These are phyloP conservation scores for Sparus aurata DNA, from an alignment of 2,797 vertebrate species.

Conservation along the genomic window DNA sequence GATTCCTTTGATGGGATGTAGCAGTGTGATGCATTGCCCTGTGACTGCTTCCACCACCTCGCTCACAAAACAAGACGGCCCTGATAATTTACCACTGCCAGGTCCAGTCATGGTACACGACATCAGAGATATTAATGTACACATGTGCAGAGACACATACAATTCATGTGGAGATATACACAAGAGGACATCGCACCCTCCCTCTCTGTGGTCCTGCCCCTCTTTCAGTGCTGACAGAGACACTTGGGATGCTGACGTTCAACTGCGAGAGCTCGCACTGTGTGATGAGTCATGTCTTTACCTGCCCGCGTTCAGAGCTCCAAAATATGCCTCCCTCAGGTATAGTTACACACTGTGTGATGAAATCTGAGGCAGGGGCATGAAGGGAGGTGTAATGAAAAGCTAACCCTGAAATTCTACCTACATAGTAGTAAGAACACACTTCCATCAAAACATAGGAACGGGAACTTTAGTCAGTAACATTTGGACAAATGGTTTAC, in stretches of 20 bases:
- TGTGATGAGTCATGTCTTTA: conserved; percentile 49
- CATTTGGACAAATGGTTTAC: background rate
- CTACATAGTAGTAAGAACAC: background rate
- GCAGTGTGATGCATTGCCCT: conserved; percentile 8
- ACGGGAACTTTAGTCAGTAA: background rate
- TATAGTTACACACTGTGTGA: conserved; percentile 21
- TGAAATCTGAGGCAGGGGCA: conserved; percentile 20
- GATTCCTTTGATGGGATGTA: background rate
- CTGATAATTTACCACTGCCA: conserved; percentile 13
- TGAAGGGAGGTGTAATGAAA: conserved; percentile 3
- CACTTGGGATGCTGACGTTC: conserved; percentile 36
- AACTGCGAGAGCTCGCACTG: conserved; percentile 32
- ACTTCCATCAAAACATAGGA: background rate
- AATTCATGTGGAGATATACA: background rate
- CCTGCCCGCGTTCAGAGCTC: conserved; percentile 17
- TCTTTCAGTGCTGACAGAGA: conserved; percentile 20
- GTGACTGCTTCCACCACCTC: background rate
- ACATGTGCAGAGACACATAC: background rate
- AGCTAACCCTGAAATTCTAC: background rate
- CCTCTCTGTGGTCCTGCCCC: background rate
- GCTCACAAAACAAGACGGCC: conserved; percentile 14
- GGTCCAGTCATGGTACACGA: background rate
- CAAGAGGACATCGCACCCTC: background rate
- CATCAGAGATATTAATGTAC: background rate
- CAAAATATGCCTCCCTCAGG: conserved; percentile 37